A percentile compares a stretch with the other conserved stretches of the same genome.
Conservation (phyloP, 2,797 vertebrate genomes). For the Cirrhinus molitorella region DNA sequence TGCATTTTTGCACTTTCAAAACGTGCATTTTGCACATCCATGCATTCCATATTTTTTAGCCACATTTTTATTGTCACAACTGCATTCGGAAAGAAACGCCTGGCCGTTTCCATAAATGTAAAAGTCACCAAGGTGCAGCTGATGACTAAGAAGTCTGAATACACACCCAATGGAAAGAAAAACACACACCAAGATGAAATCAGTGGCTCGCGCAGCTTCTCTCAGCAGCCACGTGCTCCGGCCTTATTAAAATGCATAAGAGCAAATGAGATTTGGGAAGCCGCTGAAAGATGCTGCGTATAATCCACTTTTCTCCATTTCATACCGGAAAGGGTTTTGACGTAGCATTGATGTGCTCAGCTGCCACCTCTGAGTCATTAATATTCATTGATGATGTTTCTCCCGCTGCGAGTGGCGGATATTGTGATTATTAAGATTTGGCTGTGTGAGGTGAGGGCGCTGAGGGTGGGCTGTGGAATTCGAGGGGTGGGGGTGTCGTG, state of each 20-base stretch:
- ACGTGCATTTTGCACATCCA: not conserved
- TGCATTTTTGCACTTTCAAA: not conserved
- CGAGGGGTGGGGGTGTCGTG: not conserved
- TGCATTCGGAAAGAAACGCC: constrained; percentile 53
- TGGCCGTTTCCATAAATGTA: constrained; percentile 69
- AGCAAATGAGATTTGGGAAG: constrained; percentile 82
- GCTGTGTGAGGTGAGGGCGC: constrained; percentile 26
- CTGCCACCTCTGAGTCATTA: constrained; percentile 68
- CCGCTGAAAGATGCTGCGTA: constrained; percentile 81
- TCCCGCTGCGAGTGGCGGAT: constrained; percentile 50
- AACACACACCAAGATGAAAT: constrained; percentile 62
- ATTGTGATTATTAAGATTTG: constrained; percentile 51
- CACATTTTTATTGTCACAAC: not conserved
- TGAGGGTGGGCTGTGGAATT: constrained; percentile 10
- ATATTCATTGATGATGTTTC: constrained; percentile 63
- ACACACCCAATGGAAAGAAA: constrained; percentile 55
- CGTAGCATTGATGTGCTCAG: constrained; percentile 50
- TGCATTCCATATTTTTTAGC: not conserved
- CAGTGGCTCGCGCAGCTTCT: constrained; percentile 35
- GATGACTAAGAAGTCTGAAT: constrained; percentile 64
- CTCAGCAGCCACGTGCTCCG: constrained; percentile 21
- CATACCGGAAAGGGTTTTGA: constrained; percentile 63
- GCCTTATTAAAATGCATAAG: constrained; percentile 82
- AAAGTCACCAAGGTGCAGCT: constrained; percentile 67
- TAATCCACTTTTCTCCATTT: constrained; percentile 72